Conservation (phyloP, 2,888 invertebrate species). For the Sarcophaga caerulescens region DNA sequence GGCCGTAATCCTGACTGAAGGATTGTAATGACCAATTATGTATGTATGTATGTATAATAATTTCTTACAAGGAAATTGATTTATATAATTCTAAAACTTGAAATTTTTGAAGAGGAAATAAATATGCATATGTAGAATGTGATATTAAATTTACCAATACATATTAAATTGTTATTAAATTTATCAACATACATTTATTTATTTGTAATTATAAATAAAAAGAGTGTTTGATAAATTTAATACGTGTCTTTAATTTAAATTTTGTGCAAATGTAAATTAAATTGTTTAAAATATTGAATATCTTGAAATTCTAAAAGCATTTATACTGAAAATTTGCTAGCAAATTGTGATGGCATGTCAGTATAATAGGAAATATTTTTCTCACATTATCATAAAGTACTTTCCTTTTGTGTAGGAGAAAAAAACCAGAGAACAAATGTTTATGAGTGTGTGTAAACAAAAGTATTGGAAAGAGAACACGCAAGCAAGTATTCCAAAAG, state of each 20-base stretch:
- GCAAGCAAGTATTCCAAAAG: neutral
- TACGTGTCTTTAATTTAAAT: neutral
- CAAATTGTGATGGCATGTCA: constrained; percentile 27
- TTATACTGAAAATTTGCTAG: constrained; percentile 19
- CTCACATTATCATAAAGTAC: constrained; percentile 13
- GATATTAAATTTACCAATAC: no score
- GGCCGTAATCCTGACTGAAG: no score
- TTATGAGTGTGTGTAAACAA: neutral
- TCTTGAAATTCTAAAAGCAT: neutral
- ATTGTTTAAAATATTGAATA: neutral
- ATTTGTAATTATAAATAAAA: no score
- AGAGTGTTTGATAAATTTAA: neutral
- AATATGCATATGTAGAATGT: no score
- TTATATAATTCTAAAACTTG: no score
- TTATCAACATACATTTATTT: no score
- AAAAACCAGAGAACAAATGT: neutral
- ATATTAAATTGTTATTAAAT: no score
- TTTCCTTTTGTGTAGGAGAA: neutral
- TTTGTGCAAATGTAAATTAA: neutral
- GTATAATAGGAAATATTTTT: constrained; percentile 24
- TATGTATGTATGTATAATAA: no score
- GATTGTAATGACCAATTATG: no score
- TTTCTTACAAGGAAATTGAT: no score
- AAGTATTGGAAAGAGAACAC: neutral
- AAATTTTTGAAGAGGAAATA: no score